These are phyloP conservation scores for Lineus longissimus DNA, from an alignment of 1,140 invertebrate genomes.

Conservation along the genomic window DNA sequence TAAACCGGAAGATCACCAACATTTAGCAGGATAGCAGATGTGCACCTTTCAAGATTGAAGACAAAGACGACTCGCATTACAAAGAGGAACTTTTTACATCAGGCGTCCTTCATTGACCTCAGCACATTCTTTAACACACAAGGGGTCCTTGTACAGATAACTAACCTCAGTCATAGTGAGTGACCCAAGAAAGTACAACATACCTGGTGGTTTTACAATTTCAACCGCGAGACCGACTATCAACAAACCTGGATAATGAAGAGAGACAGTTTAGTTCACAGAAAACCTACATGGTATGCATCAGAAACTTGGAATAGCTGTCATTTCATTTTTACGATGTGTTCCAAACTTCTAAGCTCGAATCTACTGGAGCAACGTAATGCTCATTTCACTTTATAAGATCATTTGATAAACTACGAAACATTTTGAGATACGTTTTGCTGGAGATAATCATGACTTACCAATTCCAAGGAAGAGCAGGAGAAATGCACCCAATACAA, in stretches of 20 bases:
- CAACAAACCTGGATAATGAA: conserved; percentile 56
- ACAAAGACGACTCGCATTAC: too few species aligned
- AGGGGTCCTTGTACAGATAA: neutral
- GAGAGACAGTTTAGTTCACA: conserved; percentile 21
- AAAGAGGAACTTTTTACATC: too few species aligned
- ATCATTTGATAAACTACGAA: too few species aligned
- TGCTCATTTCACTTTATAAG: too few species aligned
- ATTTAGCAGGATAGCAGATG: neutral
- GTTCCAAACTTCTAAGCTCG: too few species aligned
- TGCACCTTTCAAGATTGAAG: neutral
- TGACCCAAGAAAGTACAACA: neutral
- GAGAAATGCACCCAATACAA: conserved; percentile 72
- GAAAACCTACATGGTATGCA: neutral
- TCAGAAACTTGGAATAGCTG: neutral
- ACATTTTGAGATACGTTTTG: neutral
- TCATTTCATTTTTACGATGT: too few species aligned
- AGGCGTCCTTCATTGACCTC: too few species aligned
- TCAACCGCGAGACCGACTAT: conserved; percentile 71
- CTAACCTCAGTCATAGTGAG: neutral
- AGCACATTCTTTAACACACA: too few species aligned
- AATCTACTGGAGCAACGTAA: too few species aligned
- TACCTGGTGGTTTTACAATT: conserved; percentile 61
- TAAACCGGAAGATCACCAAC: conserved; percentile 43
- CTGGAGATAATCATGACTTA: conserved; percentile 30
- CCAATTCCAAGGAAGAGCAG: conserved; percentile 73